Conservation (phyloP, 2,113 vertebrate species). For the Asarcornis scutulata region DNA sequence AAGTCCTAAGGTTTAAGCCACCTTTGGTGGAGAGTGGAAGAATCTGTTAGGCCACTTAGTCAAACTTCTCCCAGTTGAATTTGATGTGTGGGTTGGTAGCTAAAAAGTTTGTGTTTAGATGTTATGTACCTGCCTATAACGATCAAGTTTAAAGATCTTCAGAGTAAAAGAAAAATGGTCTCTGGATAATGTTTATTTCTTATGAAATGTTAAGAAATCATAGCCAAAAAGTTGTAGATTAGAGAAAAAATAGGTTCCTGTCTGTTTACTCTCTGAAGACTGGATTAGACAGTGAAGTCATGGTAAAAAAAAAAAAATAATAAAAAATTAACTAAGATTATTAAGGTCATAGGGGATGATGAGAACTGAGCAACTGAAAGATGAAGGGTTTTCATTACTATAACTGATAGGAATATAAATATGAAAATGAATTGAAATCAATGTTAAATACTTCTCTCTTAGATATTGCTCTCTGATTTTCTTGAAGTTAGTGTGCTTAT, state of each 20-base stretch:
- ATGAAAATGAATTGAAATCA: not conserved
- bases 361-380: not conserved
- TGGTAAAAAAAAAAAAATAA: not conserved
- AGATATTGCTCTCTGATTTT: not conserved
- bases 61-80: not conserved
- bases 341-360: not conserved
- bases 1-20: not conserved
- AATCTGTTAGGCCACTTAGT: not conserved
- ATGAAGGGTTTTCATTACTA: not conserved
- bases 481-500: not conserved
- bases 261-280: not conserved
- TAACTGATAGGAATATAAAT: slow-evolving; percentile 16
- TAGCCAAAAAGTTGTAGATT: not conserved
- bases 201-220: not conserved
- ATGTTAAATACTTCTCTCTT: not conserved
- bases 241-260: not conserved
- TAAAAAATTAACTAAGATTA: not conserved
- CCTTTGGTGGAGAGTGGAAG: not conserved
- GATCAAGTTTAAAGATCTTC: not conserved
- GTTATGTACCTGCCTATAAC: not conserved
- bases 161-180: not conserved
- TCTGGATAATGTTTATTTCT: not conserved
- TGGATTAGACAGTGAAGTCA: not conserved
- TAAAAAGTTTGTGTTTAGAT: not conserved
- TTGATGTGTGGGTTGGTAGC: not conserved